These are phyloP conservation scores for Zonitis immaculata DNA, from an alignment of 2,888 invertebrate species.

Conservation along the genomic window DNA sequence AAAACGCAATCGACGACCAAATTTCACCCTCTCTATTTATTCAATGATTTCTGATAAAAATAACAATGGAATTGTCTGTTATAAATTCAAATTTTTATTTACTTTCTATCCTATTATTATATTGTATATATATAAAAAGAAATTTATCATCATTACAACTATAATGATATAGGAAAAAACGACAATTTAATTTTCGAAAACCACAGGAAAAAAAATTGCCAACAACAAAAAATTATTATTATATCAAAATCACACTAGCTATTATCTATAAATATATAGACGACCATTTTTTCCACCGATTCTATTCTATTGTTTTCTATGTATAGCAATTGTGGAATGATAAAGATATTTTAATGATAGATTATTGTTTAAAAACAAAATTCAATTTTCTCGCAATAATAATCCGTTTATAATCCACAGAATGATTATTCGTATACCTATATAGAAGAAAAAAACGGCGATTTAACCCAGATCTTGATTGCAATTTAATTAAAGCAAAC, in stretches of 20 bases:
- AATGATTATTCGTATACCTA: background rate
- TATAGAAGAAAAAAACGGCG: background rate
- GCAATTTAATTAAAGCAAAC: background rate
- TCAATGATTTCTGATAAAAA: no score
- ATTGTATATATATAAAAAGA: no score
- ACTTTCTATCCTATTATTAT: background rate
- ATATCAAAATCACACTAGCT: constrained; percentile 17
- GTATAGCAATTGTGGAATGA: constrained; percentile 10
- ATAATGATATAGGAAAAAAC: background rate
- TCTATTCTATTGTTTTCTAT: no score
- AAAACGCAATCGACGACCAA: constrained; percentile 10
- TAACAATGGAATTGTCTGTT: background rate
- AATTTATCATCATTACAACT: background rate
- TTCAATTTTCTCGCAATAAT: no score
- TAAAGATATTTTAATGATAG: constrained; percentile 18
- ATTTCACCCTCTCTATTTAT: constrained; percentile 6
- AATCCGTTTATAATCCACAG: background rate
- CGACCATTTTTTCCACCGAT: no score
- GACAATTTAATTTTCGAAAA: constrained; percentile 1
- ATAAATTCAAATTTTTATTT: no score
- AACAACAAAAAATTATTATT: background rate
- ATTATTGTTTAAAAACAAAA: no score
- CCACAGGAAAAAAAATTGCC: background rate
- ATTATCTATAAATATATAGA: no score
- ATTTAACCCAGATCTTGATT: background rate